These are phyloP conservation scores for Protobothrops flavoviridis DNA, from an alignment of 2,113 vertebrate species.

Conservation along the genomic window DNA sequence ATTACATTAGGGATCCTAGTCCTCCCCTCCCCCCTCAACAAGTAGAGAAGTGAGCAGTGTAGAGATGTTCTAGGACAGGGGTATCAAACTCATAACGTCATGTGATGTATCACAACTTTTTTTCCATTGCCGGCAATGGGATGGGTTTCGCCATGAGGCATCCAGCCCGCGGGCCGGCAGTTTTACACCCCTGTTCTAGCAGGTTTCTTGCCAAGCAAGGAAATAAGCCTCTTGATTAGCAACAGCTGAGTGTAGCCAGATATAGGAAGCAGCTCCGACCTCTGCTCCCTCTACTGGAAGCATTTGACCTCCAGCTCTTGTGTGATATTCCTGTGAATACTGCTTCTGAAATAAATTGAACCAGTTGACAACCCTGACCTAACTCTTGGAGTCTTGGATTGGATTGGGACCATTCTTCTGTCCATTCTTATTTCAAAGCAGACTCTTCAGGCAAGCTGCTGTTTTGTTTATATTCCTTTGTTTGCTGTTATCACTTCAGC, in stretches of 20 bases:
- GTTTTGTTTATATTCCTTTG: not conserved
- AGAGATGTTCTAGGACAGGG: not conserved
- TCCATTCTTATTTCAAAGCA: not conserved
- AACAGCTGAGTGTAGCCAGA: not conserved
- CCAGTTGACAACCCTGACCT: not conserved
- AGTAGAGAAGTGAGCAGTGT: not conserved
- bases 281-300: not conserved
- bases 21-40: not conserved
- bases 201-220: not conserved
- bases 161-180: too few relatives aligned
- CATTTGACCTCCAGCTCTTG: not conserved
- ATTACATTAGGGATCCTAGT: not conserved
- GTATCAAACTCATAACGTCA: too few relatives aligned
- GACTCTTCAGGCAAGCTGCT: not conserved
- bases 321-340: not conserved
- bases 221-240: not conserved
- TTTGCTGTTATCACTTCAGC: not conserved
- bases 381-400: not conserved
- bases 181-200: not conserved
- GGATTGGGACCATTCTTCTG: not conserved
- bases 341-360: not conserved
- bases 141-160: too few relatives aligned
- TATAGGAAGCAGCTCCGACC: not conserved
- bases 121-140: too few relatives aligned
- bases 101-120: too few relatives aligned